Evolutionary conservation across 1,140 invertebrate genomes (phyloP).

Genomic region (Drosophila setifemur): DNA sequence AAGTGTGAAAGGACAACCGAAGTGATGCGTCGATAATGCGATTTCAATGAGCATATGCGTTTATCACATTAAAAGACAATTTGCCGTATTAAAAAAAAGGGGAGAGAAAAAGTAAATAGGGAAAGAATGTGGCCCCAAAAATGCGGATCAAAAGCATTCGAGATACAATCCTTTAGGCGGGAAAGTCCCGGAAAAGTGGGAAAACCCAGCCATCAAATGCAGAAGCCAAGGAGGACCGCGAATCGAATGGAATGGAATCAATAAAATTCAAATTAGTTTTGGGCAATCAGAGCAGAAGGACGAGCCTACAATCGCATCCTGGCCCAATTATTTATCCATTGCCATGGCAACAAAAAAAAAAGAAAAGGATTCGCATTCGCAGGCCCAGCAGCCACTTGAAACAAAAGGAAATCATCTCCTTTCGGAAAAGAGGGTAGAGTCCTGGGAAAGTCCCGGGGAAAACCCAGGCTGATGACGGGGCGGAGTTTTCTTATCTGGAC

Average conservation of each 20-base stretch:
- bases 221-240: constrained; percentile 20
- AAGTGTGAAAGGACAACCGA: constrained; percentile 3
- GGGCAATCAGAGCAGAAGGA: constrained; percentile 56
- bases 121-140: neutral
- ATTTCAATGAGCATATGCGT: constrained; percentile 69
- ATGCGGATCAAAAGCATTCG: constrained; percentile 33
- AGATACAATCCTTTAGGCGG: constrained; percentile 59
- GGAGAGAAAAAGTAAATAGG: neutral
- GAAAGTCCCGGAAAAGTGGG: constrained; percentile 26
- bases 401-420: constrained; percentile 45
- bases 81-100: constrained; percentile 45
- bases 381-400: constrained; percentile 58
- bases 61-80: constrained; percentile 77
- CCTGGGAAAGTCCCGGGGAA: constrained; percentile 1
- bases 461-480: neutral
- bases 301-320: constrained; percentile 12
- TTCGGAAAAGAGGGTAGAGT: neutral
- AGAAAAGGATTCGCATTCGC: constrained; percentile 53
- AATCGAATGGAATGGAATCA: constrained; percentile 72
- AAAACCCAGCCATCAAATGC: constrained; percentile 2
- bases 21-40: constrained; percentile 55
- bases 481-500: constrained; percentile 69
- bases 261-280: constrained; percentile 81
- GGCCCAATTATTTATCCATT: constrained; percentile 75
- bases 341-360: constrained; percentile 34